Conservation (phyloP, 23 tunicate genomes). For the Aplidium turbinatum region DNA sequence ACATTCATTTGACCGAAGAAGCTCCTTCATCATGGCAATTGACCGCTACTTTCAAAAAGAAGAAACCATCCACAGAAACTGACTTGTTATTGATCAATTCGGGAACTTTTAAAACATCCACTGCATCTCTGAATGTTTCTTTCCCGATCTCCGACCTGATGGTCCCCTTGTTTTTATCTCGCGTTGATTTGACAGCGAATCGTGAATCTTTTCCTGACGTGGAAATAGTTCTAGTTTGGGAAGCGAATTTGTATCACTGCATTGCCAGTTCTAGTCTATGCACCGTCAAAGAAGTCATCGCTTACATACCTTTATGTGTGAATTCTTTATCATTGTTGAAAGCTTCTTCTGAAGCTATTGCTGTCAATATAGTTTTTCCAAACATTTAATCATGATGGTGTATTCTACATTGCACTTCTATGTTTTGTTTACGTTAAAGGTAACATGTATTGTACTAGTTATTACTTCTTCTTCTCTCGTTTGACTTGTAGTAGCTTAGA, state of each 20-base stretch:
- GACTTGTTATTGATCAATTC: background rate
- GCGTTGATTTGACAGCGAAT: background rate
- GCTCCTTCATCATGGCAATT: slow-evolving; percentile 71
- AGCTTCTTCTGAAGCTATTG: too few species aligned
- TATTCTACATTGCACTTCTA: too few species aligned
- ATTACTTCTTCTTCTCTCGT: too few species aligned
- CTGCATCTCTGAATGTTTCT: background rate
- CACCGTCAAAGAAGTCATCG: slow-evolving; percentile 21
- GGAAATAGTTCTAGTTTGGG: slow-evolving; percentile 10
- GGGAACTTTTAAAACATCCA: slow-evolving; percentile 6
- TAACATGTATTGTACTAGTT: too few species aligned
- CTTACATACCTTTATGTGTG: slow-evolving; percentile 4
- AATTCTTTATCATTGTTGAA: too few species aligned
- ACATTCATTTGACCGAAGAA: slow-evolving; percentile 36
- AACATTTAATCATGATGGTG: too few species aligned
- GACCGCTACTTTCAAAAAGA: background rate
- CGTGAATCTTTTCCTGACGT: background rate
- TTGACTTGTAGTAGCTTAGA: too few species aligned
- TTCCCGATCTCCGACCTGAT: slow-evolving; percentile 1
- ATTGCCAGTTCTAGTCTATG: slow-evolving; percentile 34
- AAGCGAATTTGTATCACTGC: slow-evolving; percentile 53
- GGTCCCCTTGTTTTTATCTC: background rate
- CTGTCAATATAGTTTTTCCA: too few species aligned
- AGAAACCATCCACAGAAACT: background rate
- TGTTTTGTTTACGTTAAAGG: too few species aligned